Evolutionary conservation across 1,140 invertebrate species (phyloP).

Genomic region (Conopomorpha cramerella): DNA sequence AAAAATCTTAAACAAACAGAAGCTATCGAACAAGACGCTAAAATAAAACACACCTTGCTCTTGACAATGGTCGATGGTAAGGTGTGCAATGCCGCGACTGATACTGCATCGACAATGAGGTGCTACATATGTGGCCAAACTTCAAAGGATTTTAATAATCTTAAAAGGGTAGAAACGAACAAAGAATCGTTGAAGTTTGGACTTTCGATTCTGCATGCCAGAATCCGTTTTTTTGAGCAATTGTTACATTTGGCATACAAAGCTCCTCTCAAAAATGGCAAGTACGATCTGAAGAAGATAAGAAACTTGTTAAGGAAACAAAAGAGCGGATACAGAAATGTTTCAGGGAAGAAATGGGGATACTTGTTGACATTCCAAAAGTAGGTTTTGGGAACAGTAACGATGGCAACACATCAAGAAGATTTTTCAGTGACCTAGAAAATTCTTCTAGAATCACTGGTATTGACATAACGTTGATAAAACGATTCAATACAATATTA

Average conservation of each 20-base stretch:
- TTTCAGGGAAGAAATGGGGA: slow-evolving; percentile 15
- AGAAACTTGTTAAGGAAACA: slow-evolving; percentile 10
- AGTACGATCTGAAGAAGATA: slow-evolving; percentile 11
- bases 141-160: slow-evolving; percentile 27
- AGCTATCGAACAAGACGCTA: too few relatives aligned
- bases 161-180: slow-evolving; percentile 9
- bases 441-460: too few relatives aligned
- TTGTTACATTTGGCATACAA: slow-evolving; percentile 31
- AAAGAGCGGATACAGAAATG: slow-evolving; percentile 23
- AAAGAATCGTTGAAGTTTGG: slow-evolving; percentile 18
- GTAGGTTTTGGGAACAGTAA: slow-evolving; percentile 26
- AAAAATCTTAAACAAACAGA: slow-evolving; percentile 6
- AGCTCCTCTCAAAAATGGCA: slow-evolving; percentile 16
- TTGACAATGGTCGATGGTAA: slow-evolving; percentile 42
- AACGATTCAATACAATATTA: slow-evolving; percentile 4
- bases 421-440: too few relatives aligned
- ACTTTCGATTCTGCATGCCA: slow-evolving; percentile 25
- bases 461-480: too few relatives aligned
- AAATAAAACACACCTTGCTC: slow-evolving; percentile 13
- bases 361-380: slow-evolving; percentile 32
- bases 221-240: slow-evolving; percentile 36
- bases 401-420: slow-evolving; percentile 27
- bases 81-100: slow-evolving; percentile 32
- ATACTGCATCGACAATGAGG: slow-evolving; percentile 20
- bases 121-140: slow-evolving; percentile 33